phyloP scores from a whole-genome alignment of 2,888 invertebrate species.

The Nemapogon koenigi region DNA sequence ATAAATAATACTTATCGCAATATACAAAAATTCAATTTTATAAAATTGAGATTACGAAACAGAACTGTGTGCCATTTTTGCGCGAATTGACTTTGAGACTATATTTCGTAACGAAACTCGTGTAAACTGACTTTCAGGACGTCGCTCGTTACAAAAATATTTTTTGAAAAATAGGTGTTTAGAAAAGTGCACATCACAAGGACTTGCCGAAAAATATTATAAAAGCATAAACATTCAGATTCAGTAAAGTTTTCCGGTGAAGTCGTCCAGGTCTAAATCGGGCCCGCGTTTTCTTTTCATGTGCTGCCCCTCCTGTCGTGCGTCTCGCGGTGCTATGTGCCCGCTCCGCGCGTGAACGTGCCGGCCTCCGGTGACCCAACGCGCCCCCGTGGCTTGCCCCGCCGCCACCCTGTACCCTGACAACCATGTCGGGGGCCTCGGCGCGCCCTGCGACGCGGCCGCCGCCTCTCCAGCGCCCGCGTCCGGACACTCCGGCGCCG shows the following conservation, averaged over 20 bases:
- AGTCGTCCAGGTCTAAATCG: slow-evolving; percentile 39
- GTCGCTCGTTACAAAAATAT: too few species aligned
- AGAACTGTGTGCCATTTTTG: too few species aligned
- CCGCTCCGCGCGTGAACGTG: slow-evolving; percentile 61
- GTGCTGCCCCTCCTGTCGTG: slow-evolving; percentile 53
- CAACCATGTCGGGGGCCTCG: slow-evolving; percentile 73
- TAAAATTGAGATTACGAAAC: too few species aligned
- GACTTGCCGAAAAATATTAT: too few species aligned
- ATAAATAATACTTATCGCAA: too few species aligned
- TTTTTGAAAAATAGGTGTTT: too few species aligned
- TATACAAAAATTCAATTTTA: too few species aligned
- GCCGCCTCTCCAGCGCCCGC: slow-evolving; percentile 80
- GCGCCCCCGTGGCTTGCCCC: slow-evolving; percentile 79
- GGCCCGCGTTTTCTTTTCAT: slow-evolving; percentile 61
- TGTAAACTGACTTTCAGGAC: too few species aligned
- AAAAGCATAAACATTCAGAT: background rate
- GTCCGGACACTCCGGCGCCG: slow-evolving; percentile 83
- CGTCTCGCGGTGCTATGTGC: slow-evolving; percentile 31
- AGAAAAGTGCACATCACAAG: too few species aligned
- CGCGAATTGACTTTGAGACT: too few species aligned
- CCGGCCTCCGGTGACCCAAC: slow-evolving; percentile 43
- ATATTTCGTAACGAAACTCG: too few species aligned
- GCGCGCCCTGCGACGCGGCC: slow-evolving; percentile 72
- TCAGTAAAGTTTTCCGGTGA: background rate
- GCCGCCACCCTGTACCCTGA: slow-evolving; percentile 84